Percentiles rank a stretch among this genome's conserved stretches.
These are phyloP conservation scores for Amphipyra berbera DNA, from an alignment of 2,888 invertebrate species.

Conservation along the genomic window DNA sequence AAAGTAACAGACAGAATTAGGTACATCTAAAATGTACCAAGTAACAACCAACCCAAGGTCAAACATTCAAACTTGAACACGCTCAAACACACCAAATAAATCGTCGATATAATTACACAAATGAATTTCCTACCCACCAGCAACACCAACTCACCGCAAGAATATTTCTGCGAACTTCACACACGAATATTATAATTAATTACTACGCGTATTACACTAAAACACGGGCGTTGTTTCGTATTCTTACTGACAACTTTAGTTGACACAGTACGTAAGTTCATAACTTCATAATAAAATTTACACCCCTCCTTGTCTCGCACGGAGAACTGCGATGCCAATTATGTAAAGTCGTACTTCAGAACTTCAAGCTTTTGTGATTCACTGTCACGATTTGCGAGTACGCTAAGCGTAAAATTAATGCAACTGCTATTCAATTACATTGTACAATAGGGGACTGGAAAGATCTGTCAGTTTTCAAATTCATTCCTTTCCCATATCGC, in stretches of 20 bases:
- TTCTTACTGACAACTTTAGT: constrained; percentile 44
- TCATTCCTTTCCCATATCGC: too few relatives aligned
- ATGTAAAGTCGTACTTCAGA: constrained; percentile 77
- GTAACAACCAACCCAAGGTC: constrained; percentile 10
- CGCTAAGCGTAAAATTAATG: constrained; percentile 46
- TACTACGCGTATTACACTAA: constrained; percentile 52
- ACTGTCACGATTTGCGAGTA: constrained; percentile 73
- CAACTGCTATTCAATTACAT: constrained; percentile 39
- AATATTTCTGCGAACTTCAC: constrained; percentile 54
- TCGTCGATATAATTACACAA: constrained; percentile 55
- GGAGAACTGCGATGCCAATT: constrained; percentile 74
- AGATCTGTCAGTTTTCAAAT: too few relatives aligned
- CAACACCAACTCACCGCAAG: constrained; percentile 35
- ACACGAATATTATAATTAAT: constrained; percentile 62
- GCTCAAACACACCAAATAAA: constrained; percentile 40
- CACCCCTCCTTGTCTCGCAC: constrained; percentile 61
- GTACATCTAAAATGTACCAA: too few relatives aligned
- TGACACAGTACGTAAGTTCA: constrained; percentile 49
- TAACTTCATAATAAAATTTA: constrained; percentile 72
- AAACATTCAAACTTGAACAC: constrained; percentile 27
- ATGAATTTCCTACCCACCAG: constrained; percentile 42
- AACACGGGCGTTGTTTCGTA: constrained; percentile 52
- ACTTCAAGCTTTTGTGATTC: constrained; percentile 76
- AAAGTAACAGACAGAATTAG: too few relatives aligned
- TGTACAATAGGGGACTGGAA: too few relatives aligned